These are phyloP conservation scores for Falcunculus frontatus DNA, from an alignment of 2,113 vertebrate species.

Conservation along the genomic window DNA sequence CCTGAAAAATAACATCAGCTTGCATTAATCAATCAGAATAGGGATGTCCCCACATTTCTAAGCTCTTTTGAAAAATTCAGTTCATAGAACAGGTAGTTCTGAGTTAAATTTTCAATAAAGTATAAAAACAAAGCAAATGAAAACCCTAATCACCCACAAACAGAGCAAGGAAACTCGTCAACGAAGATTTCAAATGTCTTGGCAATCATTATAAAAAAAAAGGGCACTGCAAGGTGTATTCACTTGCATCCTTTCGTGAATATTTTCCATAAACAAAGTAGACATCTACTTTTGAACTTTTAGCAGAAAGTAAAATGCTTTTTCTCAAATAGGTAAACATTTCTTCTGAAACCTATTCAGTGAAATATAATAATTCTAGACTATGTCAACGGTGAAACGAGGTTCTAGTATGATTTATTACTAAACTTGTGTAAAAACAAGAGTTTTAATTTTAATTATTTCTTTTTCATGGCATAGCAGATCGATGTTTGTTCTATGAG, in stretches of 20 bases:
- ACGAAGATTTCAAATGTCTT: background rate
- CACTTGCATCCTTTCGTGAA: background rate
- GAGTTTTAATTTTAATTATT: background rate
- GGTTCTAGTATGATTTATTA: background rate
- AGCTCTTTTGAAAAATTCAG: background rate
- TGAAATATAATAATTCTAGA: background rate
- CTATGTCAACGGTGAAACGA: background rate
- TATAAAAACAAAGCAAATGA: background rate
- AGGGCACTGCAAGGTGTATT: rapidly evolving
- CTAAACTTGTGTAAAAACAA: background rate
- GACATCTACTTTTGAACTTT: background rate
- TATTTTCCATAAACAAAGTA: background rate
- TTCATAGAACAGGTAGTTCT: background rate
- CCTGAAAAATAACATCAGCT: background rate
- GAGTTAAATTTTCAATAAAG: background rate
- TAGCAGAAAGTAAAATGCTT: background rate
- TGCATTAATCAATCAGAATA: background rate
- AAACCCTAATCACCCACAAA: background rate
- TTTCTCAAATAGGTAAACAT: background rate
- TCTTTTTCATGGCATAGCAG: background rate
- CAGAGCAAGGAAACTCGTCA: background rate
- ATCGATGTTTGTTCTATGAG: background rate
- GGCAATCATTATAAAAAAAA: background rate
- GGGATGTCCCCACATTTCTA: background rate
- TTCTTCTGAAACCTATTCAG: background rate